Evolutionary conservation across 2,888 invertebrate species (phyloP), one percentile per base, ranked within the genome.

Genomic region (Anthophora plumipes): DNA sequence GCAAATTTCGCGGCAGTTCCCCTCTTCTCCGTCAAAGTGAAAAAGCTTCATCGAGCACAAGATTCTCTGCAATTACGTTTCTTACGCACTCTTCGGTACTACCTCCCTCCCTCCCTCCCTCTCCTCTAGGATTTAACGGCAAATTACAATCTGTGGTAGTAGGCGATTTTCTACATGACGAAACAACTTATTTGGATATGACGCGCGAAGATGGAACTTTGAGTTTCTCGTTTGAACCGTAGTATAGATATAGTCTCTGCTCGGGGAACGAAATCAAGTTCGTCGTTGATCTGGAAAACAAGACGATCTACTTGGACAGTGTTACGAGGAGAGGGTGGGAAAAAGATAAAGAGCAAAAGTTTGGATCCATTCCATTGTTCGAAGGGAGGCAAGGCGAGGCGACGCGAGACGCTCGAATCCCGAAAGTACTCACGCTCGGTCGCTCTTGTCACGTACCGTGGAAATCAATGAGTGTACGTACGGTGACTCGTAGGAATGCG

Each of bases 391-490:
- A n/a, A n/a, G n/a, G n/a, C n/a, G n/a, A n/a, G n/a, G n/a, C n/a
- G n/a, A n/a, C n/a, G 55, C 31, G 70, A 41, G 57, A 41, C 64
- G 43, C 41, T 69, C 20, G 73, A 25, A 31, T 55, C 39, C 37
- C 46, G 63, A 68, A 75, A 80, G 77, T 54, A 43, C 70, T 80
- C 84, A 73, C 76, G 77, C 61, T 82, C 85, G 80, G 84, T 84
- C 85, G 84, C 46, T 75, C 78, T 86, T 82, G 85, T 86, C 87
- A 80, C 84, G 85, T 89, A 86, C 52, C 80, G 69, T 69, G 80
- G 78, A 89, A 90, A 89, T 90, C 90, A 89, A 88, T 86, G 90
- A 87, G 83, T 76, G 69, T 75, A 82, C 75, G 77, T 55, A 78
- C 69, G 83, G 67, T 50, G 64, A 67, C 70, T 57, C 63, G 72